Percentiles rank a stretch among this genome's conserved stretches.
Conservation (phyloP, 2,888 invertebrate species). For the Timema podura region DNA sequence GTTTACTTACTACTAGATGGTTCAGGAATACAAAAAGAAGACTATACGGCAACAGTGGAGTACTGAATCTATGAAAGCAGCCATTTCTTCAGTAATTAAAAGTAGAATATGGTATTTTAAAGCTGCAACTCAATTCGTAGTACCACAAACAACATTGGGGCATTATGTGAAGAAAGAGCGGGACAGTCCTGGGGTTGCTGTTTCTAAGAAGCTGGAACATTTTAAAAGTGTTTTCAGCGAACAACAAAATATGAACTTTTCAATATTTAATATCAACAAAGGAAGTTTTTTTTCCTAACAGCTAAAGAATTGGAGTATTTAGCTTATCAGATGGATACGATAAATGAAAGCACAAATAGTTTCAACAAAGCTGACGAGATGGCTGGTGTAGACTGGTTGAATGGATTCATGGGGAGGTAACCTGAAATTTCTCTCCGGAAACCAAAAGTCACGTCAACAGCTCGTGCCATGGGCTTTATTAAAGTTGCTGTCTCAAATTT, state of each 20-base stretch:
- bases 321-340: constrained; percentile 52
- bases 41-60: not conserved
- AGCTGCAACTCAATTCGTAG: constrained; percentile 12
- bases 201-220: constrained; percentile 6
- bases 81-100: not conserved
- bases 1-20: not conserved
- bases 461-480: not conserved
- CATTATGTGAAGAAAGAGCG: not conserved
- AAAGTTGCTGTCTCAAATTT: not conserved
- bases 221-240: constrained; percentile 10
- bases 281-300: constrained; percentile 1
- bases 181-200: not conserved
- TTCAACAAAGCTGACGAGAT: constrained; percentile 47
- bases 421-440: constrained; percentile 19
- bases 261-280: not conserved
- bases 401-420: constrained; percentile 51
- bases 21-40: constrained; percentile 1
- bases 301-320: constrained; percentile 45
- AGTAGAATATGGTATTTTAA: not conserved
- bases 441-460: constrained; percentile 6
- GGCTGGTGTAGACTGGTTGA: constrained; percentile 52
- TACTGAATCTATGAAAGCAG: not conserved
- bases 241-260: not conserved
- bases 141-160: constrained; percentile 5
- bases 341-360: constrained; percentile 48